These are phyloP conservation scores for Achroia grisella DNA, from an alignment of 1,140 invertebrate genomes.

Conservation along the genomic window DNA sequence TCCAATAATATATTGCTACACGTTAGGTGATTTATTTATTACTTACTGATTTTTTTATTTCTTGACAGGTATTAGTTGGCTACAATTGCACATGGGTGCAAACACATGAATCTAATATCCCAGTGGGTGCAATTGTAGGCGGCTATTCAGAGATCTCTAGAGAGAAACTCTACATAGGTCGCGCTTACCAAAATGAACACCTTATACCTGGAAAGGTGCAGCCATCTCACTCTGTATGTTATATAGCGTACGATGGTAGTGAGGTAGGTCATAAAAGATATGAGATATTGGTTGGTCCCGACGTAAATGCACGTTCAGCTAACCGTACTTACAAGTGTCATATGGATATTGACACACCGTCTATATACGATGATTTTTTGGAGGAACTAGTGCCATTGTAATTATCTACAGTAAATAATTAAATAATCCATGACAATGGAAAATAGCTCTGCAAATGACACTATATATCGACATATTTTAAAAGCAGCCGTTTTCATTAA, in stretches of 20 bases:
- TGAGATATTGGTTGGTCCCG: slow-evolving; percentile 59
- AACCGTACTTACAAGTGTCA: slow-evolving; percentile 79
- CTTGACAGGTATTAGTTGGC: slow-evolving; percentile 17
- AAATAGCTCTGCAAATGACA: too few species aligned
- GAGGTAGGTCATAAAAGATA: slow-evolving; percentile 65
- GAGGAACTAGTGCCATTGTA: too few species aligned
- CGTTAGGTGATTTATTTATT: too few species aligned
- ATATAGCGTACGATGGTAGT: slow-evolving; percentile 82
- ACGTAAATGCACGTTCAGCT: slow-evolving; percentile 78
- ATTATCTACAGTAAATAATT: too few species aligned
- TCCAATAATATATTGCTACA: too few species aligned
- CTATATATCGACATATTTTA: too few species aligned
- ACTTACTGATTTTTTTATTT: not conserved
- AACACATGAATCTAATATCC: slow-evolving; percentile 75
- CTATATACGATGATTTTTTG: not conserved
- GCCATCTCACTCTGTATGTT: slow-evolving; percentile 81
- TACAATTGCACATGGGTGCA: slow-evolving; percentile 74
- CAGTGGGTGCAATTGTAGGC: slow-evolving; percentile 79
- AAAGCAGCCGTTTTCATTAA: too few species aligned
- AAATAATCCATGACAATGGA: too few species aligned
- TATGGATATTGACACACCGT: not conserved
- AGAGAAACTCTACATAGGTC: slow-evolving; percentile 77
- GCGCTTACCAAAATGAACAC: slow-evolving; percentile 75
- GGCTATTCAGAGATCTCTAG: slow-evolving; percentile 75
- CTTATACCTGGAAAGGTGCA: slow-evolving; percentile 81